Percentiles rank a stretch among this genome's conserved stretches.
Conservation (phyloP, 2,113 vertebrate genomes). For the Ardeotis arabs region DNA sequence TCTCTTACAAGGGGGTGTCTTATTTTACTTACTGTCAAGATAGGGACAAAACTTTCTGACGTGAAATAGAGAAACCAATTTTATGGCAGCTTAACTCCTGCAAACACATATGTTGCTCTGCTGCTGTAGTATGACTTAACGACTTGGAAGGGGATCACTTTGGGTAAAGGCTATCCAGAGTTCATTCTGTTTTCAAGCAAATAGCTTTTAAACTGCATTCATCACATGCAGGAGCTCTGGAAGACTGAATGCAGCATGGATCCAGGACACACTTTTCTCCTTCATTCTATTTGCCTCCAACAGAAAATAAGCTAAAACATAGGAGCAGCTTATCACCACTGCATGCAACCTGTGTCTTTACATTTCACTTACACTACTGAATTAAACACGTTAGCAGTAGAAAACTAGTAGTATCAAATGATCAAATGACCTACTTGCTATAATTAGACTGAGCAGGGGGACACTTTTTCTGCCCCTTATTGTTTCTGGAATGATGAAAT, state of each 20-base stretch:
- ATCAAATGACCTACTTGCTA: not conserved
- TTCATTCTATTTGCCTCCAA: not conserved
- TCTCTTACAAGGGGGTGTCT: not conserved
- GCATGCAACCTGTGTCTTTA: not conserved
- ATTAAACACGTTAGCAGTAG: not conserved
- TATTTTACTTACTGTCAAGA: not conserved
- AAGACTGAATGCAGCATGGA: not conserved
- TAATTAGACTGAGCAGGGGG: not conserved
- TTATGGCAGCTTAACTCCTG: not conserved
- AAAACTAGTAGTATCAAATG: not conserved
- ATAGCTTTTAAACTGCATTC: not conserved
- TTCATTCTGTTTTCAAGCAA: not conserved
- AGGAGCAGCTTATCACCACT: not conserved
- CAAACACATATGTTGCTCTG: not conserved
- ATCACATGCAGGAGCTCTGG: not conserved
- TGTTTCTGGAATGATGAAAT: not conserved
- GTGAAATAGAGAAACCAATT: not conserved
- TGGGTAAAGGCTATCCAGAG: slow-evolving; percentile 36
- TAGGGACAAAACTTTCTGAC: not conserved
- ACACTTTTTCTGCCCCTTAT: not conserved
- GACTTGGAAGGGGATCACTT: not conserved
- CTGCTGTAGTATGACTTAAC: not conserved
- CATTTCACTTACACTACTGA: not conserved
- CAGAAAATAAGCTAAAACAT: not conserved
- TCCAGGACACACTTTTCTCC: not conserved